Evolutionary conservation across 2,888 invertebrate genomes (phyloP), one percentile per base, ranked within the genome.

Genomic region (Eupithecia vulgata): DNA sequence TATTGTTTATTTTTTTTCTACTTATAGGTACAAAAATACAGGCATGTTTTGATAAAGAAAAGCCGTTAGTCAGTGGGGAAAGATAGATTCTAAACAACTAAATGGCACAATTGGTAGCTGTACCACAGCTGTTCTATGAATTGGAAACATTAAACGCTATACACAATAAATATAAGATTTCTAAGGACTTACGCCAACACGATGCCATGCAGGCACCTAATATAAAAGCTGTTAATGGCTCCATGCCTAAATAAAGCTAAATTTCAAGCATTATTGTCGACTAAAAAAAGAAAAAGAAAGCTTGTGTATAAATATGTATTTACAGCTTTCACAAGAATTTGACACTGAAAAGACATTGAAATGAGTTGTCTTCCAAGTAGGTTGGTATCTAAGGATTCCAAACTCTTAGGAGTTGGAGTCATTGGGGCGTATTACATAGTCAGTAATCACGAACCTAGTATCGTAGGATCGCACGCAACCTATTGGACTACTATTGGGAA

Each of bases 171-270:
- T 1, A 21, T 3, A 12, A 12, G 40, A 1, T 10, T 12, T 3
- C 1, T 12, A 25, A 21, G 57, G 70, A 90, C 91, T 89, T 77
- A 93, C 92, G 92, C 90, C 91, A 92, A 75, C 91, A 91, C 0
- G 86, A 82, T 21, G 86, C 70, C 34, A 90, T 67, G 74, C 90
- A 92, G 0, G 88, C 83, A 0, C 89, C 88, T 3, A 91, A 59
- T 37, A 92, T 34, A 72, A 90, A 83, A 1, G 88, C 83, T 0
- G 87, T 80, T 0, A 90, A 0, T 0, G 90, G 90, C 25, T 90
- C 90, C 61, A 92, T 70, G 25, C 13, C 40, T 25, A 13, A 13
- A 37, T 65, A 65, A 25, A 37, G n/a, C n/a, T 35, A 35, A 15
- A 35, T 68, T 57, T 10, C 13, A 52, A 10, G 52, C 68, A 67